phyloP scores from a whole-genome alignment of 2,113 vertebrate genomes.

The Redunca redunca region DNA sequence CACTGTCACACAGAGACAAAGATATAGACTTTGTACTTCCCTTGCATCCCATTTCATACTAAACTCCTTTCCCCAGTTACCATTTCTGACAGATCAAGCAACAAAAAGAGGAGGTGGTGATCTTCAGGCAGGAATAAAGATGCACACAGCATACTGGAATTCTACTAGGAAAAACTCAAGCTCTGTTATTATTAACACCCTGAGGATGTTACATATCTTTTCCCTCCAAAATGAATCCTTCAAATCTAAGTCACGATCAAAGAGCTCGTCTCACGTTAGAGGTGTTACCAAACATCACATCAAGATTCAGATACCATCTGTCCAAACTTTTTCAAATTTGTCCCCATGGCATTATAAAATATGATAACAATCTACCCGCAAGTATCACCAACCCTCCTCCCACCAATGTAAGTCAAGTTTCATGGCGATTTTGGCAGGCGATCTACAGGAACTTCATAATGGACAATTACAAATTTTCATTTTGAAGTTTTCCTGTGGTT shows the following conservation, averaged over 20 bases:
- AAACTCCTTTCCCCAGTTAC: background rate
- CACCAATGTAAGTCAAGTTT: background rate
- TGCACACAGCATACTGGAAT: background rate
- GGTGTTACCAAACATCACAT: background rate
- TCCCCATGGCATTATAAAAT: background rate
- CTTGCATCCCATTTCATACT: background rate
- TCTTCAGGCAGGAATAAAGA: background rate
- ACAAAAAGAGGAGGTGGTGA: background rate
- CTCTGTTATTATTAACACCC: background rate
- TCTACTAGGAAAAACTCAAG: background rate
- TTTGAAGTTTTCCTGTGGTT: slow-evolving; percentile 45
- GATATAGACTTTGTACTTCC: background rate
- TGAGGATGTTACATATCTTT: background rate
- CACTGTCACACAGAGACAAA: background rate
- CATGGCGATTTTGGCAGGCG: slow-evolving; percentile 7
- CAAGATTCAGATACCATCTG: background rate
- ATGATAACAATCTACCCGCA: background rate
- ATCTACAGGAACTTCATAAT: background rate
- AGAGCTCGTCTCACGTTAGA: background rate
- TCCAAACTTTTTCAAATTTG: background rate
- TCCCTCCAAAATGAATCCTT: background rate
- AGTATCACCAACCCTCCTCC: background rate
- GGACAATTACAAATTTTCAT: slow-evolving; percentile 10
- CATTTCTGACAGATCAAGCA: slow-evolving; percentile 10
- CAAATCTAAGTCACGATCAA: background rate